Conservation (phyloP, 1,140 invertebrate species). For the Triops cancriformis region DNA sequence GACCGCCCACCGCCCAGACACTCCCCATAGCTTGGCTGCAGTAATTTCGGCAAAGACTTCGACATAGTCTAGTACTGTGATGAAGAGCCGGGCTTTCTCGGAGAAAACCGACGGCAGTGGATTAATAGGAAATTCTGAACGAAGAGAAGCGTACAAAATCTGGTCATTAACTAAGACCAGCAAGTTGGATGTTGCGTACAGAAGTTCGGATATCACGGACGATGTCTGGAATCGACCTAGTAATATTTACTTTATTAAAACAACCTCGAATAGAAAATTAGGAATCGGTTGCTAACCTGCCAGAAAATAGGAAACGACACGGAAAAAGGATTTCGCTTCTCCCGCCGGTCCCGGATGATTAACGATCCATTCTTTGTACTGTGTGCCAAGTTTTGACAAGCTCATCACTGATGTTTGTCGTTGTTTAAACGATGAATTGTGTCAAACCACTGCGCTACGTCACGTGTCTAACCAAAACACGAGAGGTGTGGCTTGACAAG, state of each 20-base stretch:
- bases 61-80: constrained; percentile 10
- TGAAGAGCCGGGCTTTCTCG: constrained; percentile 17
- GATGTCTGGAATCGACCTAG: constrained; percentile 14
- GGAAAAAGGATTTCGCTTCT: constrained; percentile 14
- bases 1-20: background rate
- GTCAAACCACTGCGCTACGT: background rate
- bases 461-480: background rate
- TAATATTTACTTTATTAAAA: background rate
- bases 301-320: constrained; percentile 17
- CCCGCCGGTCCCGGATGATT: constrained; percentile 7
- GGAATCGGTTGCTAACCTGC: constrained; percentile 11
- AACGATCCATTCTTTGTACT: constrained; percentile 18
- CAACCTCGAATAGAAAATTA: background rate
- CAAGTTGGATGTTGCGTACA: constrained; percentile 1
- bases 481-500: background rate
- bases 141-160: constrained; percentile 15
- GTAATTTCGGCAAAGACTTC: constrained; percentile 19
- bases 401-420: background rate
- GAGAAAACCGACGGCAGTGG: constrained; percentile 17
- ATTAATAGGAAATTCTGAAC: background rate
- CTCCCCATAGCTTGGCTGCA: background rate
- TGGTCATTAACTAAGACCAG: constrained; percentile 16
- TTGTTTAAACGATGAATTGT: background rate
- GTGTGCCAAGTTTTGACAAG: background rate
- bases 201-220: background rate